phyloP scores from a whole-genome alignment of 2,888 invertebrate species.

The Polyploca ridens region DNA sequence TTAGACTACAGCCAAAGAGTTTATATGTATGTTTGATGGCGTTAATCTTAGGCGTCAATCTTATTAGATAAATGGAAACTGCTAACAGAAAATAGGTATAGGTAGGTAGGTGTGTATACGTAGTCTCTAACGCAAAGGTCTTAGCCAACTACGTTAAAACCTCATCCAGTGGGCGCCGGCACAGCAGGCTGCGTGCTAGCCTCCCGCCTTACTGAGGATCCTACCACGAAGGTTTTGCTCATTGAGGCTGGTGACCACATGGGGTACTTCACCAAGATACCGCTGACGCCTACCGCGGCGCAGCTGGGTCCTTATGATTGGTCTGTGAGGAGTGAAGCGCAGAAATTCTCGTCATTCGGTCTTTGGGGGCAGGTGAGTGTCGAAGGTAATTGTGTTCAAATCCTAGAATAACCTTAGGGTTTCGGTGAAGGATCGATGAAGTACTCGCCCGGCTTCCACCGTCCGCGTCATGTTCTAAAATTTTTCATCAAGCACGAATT shows the following conservation, averaged over 20 bases:
- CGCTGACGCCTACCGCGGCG: constrained; percentile 87
- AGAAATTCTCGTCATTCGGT: constrained; percentile 87
- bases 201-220: constrained; percentile 85
- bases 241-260: constrained; percentile 90
- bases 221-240: constrained; percentile 84
- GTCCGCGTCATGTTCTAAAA: too few species aligned
- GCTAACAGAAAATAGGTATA: too few species aligned
- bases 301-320: constrained; percentile 89
- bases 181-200: constrained; percentile 90
- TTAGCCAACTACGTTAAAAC: background rate
- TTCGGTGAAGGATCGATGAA: too few species aligned
- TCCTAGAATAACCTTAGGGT: too few species aligned
- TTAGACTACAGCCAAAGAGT: too few species aligned
- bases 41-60: too few species aligned
- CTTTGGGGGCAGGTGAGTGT: constrained; percentile 83
- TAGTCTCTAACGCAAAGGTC: too few species aligned
- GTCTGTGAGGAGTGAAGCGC: constrained; percentile 86
- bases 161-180: constrained; percentile 87
- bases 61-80: too few species aligned
- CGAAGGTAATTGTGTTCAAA: background rate
- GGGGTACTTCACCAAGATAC: constrained; percentile 86
- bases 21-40: too few species aligned
- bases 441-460: too few species aligned
- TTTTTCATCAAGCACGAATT: too few species aligned
- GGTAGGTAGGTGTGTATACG: too few species aligned